A percentile compares a stretch with the other conserved stretches of the same genome.
Conservation (phyloP, 2,113 vertebrate genomes). For the Tupaia chinensis region DNA sequence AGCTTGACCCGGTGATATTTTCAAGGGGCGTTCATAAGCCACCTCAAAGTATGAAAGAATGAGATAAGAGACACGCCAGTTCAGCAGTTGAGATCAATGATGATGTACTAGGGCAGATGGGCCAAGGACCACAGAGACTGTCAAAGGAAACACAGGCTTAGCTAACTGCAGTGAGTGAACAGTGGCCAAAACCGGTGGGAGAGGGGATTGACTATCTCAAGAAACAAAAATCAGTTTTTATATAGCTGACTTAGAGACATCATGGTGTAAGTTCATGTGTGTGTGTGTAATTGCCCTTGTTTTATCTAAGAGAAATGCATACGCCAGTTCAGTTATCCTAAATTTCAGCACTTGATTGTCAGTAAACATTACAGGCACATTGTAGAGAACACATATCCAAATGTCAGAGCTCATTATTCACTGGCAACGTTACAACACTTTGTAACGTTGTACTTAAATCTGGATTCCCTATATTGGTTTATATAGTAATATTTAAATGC, state of each 20-base stretch:
- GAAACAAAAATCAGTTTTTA: not conserved
- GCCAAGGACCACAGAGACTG: not conserved
- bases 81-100: not conserved
- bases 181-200: not conserved
- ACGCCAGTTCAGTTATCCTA: not conserved
- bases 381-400: not conserved
- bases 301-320: not conserved
- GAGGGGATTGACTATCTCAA: not conserved
- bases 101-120: not conserved
- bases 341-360: not conserved
- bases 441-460: not conserved
- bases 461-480: not conserved
- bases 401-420: not conserved
- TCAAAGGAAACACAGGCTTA: not conserved
- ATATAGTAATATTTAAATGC: not conserved
- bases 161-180: not conserved
- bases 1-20: not conserved
- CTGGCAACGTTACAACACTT: not conserved
- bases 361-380: not conserved
- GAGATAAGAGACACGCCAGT: not conserved
- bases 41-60: not conserved
- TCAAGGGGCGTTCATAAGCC: not conserved
- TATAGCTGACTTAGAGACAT: not conserved
- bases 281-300: fast-evolving
- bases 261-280: too few species aligned